Conservation (phyloP, 2,888 invertebrate genomes). For the Stenoptilia bipunctidactyla region DNA sequence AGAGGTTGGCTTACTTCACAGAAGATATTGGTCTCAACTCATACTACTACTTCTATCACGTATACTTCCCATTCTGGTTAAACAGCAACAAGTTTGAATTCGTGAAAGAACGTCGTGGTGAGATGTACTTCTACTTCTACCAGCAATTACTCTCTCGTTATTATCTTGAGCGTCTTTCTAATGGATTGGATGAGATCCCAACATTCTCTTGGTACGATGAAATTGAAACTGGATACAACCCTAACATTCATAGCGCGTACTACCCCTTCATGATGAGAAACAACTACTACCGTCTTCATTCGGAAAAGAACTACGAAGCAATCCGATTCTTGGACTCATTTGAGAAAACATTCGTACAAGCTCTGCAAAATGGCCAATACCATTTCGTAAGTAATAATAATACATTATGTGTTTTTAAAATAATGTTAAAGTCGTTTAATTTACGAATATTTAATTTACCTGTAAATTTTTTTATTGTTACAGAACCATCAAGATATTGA, state of each 20-base stretch:
- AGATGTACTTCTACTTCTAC: slow-evolving; percentile 75
- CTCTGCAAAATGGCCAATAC: slow-evolving; percentile 66
- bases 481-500: slow-evolving; percentile 46
- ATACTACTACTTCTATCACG: slow-evolving; percentile 76
- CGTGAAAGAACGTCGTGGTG: slow-evolving; percentile 72
- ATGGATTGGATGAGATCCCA: slow-evolving; percentile 73
- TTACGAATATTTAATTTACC: neutral
- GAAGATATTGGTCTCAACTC: slow-evolving; percentile 78
- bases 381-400: slow-evolving; percentile 65
- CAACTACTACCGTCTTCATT: slow-evolving; percentile 70
- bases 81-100: slow-evolving; percentile 56
- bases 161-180: slow-evolving; percentile 76
- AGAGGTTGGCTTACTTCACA: slow-evolving; percentile 75
- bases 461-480: no score
- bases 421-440: neutral
- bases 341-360: slow-evolving; percentile 63
- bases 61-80: slow-evolving; percentile 75
- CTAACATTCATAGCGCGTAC: slow-evolving; percentile 21
- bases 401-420: no score
- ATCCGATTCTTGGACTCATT: slow-evolving; percentile 71
- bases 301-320: slow-evolving; percentile 55
- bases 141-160: slow-evolving; percentile 78
- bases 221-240: slow-evolving; percentile 40
- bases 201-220: slow-evolving; percentile 76
- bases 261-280: slow-evolving; percentile 71